Evolutionary conservation across 2,797 vertebrate genomes (phyloP).

Genomic region (Acrossocheilus wenchowensis): DNA sequence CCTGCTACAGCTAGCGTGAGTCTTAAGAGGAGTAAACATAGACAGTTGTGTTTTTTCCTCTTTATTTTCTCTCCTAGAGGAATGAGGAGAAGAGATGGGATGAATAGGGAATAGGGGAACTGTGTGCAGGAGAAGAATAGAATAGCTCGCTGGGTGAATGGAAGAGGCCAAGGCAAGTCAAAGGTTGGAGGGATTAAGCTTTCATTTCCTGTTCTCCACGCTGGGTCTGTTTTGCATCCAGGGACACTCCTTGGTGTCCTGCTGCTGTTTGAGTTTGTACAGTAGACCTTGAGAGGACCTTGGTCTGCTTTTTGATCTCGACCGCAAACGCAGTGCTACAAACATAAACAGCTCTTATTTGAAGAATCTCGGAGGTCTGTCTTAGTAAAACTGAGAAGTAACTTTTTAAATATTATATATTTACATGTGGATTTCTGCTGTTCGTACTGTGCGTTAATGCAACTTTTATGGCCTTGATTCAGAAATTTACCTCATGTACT

Average conservation of each 20-base stretch:
- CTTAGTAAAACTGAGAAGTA: not conserved
- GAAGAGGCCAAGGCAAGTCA: conserved; percentile 74
- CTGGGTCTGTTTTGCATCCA: conserved; percentile 42
- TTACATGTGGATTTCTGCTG: not conserved
- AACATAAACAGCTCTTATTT: conserved; percentile 1
- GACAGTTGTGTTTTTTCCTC: not conserved
- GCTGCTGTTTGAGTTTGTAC: conserved; percentile 44
- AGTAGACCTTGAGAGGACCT: conserved; percentile 23
- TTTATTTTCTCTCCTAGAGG: not conserved
- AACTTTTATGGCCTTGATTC: not conserved
- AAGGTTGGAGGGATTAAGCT: conserved; percentile 61
- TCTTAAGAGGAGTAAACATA: conserved; percentile 45
- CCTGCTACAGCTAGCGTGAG: conserved; percentile 8
- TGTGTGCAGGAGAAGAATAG: conserved; percentile 72
- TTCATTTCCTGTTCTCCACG: conserved; percentile 45
- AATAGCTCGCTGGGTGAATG: conserved; percentile 79
- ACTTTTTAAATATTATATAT: not conserved
- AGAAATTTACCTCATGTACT: not conserved
- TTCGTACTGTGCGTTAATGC: not conserved
- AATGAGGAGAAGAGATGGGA: conserved; percentile 14
- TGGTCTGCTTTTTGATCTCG: conserved; percentile 2
- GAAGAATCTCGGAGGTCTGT: not conserved
- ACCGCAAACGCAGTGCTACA: not conserved
- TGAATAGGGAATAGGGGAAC: conserved; percentile 38
- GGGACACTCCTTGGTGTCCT: conserved; percentile 29